Base-by-base conservation (phyloP, 30 jellyfish, hydroid and myxozoan species). In the Aurelia sp. region DNA sequence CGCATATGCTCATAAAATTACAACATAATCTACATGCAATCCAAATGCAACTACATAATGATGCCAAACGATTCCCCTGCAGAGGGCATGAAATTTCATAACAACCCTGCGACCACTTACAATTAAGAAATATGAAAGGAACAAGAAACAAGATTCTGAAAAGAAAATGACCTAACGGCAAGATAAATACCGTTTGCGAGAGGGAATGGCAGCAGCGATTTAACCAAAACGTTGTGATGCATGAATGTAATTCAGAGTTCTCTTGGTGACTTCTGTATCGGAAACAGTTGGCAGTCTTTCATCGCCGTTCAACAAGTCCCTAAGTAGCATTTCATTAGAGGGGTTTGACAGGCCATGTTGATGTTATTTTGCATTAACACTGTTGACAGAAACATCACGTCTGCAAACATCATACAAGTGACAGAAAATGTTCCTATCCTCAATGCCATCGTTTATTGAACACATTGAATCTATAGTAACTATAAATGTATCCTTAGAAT, bases 311-410 rank as follows among this genome's bases (percentile, higher is more conserved):
- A 78, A 41, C 50, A 78, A 20, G 62, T 16, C 76, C 40, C 17
- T 21, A 44, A 78, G 53, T 68, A 62, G 52, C 9, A 17, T 20
- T 78, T 78, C 76, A 41, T 63, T 62, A n/a, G 70, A 78, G 40
- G 50, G 89, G 80, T 41, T 78, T 61, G 65, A 33, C 21, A 78
- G 66, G 79, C 70, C 80, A 16, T 63, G 3, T 63, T 40, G 16
- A 57, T 8, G 80, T 67, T 60, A 78, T 78, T 3, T 77, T 24
- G 88, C 77, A 30, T 60, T 58, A 48, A 77, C 78, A 24, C 76
- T 77, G 38, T 63, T 64, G 88, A 59, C 33, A 27, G 2, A 77
- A 77, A 77, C 68, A 77, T 27, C 64, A 58, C 41, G 58, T 77
- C 77, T 71, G 22, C 48, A 33, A 13, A 71, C 82, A 71, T 38